Evolutionary conservation across 1,140 invertebrate species (phyloP).

Genomic region (Nephila pilipes): DNA sequence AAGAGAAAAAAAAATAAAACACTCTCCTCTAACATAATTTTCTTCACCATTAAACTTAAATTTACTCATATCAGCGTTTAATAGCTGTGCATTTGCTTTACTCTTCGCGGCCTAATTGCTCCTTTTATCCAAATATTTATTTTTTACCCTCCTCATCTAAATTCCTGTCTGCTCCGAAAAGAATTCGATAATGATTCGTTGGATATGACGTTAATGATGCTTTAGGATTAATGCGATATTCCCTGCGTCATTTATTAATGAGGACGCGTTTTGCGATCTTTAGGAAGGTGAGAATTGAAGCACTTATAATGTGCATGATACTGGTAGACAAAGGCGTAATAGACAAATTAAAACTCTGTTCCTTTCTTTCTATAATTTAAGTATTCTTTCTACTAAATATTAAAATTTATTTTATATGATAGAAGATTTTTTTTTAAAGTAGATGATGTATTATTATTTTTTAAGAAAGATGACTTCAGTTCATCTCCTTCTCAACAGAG

Average conservation of each 20-base stretch:
- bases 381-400: too few species aligned
- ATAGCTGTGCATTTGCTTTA: neutral
- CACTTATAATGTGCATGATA: neutral
- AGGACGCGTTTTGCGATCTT: neutral
- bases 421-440: too few species aligned
- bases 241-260: neutral
- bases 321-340: too few species aligned
- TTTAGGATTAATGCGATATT: slow-evolving; percentile 1
- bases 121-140: slow-evolving; percentile 38
- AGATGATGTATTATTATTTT: too few species aligned
- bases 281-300: neutral
- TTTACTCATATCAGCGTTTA: neutral
- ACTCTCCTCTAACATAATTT: neutral
- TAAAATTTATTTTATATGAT: too few species aligned
- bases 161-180: neutral
- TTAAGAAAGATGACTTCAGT: too few species aligned
- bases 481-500: too few species aligned
- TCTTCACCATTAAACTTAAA: slow-evolving; percentile 29
- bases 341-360: too few species aligned
- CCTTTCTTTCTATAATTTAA: too few species aligned
- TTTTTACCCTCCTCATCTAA: neutral
- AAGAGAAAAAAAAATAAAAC: neutral
- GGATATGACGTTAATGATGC: slow-evolving; percentile 40
- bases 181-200: slow-evolving; percentile 45
- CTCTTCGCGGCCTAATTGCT: neutral